Evolutionary conservation across 2,113 vertebrate genomes (phyloP).

Genomic region (Pelecanoides urinatrix): DNA sequence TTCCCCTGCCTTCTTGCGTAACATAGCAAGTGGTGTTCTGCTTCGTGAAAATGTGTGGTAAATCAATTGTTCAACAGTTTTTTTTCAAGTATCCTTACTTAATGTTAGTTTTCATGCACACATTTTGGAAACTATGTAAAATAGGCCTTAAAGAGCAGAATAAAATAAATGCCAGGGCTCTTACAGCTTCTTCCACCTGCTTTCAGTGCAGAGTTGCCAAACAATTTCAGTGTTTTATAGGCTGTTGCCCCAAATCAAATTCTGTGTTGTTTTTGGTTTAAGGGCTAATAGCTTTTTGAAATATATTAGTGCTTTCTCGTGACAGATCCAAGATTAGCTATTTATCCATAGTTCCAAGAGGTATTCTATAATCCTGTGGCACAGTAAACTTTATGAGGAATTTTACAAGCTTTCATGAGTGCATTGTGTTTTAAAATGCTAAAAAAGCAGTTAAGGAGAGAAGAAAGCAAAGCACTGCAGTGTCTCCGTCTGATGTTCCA

Average conservation of each 20-base stretch:
- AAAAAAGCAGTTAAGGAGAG: neutral
- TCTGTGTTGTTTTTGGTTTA: constrained; percentile 61
- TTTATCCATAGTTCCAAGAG: constrained; percentile 37
- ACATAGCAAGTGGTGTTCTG: neutral
- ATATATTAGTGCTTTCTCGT: constrained; percentile 53
- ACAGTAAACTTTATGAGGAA: constrained; percentile 56
- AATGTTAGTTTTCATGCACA: neutral
- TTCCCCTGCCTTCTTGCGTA: neutral
- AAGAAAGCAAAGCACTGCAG: constrained; percentile 35
- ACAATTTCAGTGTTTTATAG: constrained; percentile 54
- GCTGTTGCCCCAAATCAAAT: constrained; percentile 51
- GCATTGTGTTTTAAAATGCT: constrained; percentile 31
- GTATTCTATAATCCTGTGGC: constrained; percentile 45
- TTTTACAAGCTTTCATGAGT: constrained; percentile 51
- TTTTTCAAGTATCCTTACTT: neutral
- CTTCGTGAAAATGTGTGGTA: neutral
- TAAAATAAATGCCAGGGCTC: constrained; percentile 6
- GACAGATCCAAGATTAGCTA: constrained; percentile 49
- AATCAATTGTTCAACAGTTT: neutral
- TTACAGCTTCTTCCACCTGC: constrained; percentile 23
- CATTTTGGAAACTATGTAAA: constrained; percentile 31
- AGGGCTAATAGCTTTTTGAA: constrained; percentile 63
- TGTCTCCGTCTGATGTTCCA: neutral
- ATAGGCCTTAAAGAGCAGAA: constrained; percentile 16
- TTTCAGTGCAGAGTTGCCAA: constrained; percentile 25